Evolutionary conservation across 1,140 invertebrate genomes (phyloP).

Genomic region (Metaphire vulgaris): DNA sequence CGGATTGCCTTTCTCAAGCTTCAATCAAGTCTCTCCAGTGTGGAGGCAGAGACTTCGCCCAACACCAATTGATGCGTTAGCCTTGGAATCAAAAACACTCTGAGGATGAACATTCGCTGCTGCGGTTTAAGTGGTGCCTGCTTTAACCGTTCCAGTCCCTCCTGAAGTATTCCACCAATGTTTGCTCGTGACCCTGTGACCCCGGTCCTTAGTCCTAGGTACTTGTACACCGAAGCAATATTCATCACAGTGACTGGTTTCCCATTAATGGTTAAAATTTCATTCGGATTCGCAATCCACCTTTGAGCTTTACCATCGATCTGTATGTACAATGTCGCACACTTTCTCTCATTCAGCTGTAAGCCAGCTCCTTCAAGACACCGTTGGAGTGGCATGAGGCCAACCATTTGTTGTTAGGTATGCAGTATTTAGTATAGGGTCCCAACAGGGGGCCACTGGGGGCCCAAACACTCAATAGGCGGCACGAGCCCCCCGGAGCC

Average conservation of each 20-base stretch:
- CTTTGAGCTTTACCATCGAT: slow-evolving; percentile 5
- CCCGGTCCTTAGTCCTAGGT: no score
- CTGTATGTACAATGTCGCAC: background rate
- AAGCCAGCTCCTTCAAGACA: background rate
- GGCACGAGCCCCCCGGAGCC: no score
- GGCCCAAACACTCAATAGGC: no score
- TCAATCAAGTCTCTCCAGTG: background rate
- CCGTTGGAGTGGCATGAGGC: background rate
- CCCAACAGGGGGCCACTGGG: no score
- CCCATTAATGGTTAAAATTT: background rate
- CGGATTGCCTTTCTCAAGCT: background rate
- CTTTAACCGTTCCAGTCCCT: slow-evolving; percentile 12
- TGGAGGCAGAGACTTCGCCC: background rate
- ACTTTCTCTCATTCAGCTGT: background rate
- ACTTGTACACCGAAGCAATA: background rate
- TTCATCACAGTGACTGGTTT: background rate
- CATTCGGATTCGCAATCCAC: slow-evolving; percentile 2
- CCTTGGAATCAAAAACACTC: background rate
- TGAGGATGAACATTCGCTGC: background rate
- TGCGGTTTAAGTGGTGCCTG: slow-evolving; percentile 8
- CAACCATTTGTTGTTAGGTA: no score
- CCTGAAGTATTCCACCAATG: no score
- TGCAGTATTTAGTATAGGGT: no score
- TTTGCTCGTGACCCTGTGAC: no score
- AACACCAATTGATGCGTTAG: background rate